These are phyloP conservation scores for Morone chrysops DNA, from an alignment of 2,113 vertebrate genomes.

Conservation along the genomic window DNA sequence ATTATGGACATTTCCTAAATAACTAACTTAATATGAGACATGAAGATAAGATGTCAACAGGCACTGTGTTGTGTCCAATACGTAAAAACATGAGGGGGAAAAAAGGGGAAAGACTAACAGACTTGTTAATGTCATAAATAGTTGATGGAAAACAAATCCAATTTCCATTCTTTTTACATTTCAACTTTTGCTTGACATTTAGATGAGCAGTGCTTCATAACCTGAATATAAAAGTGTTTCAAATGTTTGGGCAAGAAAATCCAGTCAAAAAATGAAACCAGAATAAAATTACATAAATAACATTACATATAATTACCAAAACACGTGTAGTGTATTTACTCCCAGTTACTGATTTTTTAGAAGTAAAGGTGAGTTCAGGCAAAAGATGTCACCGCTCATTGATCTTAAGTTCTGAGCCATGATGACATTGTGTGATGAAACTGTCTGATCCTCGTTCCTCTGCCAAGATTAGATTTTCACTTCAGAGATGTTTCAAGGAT, in stretches of 20 bases:
- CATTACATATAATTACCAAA: neutral
- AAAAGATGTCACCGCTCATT: too few species aligned
- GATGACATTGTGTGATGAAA: too few species aligned
- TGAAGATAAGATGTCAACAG: neutral
- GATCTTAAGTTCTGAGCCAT: too few species aligned
- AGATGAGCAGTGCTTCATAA: neutral
- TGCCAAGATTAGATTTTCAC: too few species aligned
- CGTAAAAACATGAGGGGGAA: neutral
- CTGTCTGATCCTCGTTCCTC: too few species aligned
- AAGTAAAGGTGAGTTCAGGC: too few species aligned
- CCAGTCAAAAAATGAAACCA: neutral
- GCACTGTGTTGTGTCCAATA: too few species aligned
- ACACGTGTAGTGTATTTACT: too few species aligned
- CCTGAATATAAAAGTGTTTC: neutral
- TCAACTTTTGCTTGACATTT: conserved; percentile 4
- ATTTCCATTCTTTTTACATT: conserved; percentile 8
- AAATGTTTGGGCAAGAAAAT: neutral
- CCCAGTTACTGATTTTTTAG: too few species aligned
- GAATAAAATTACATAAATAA: neutral
- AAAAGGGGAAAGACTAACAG: too few species aligned
- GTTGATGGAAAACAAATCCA: neutral
- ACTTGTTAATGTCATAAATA: neutral
- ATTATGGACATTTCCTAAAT: neutral
- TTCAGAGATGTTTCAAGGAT: too few species aligned
- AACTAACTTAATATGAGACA: neutral